Evolutionary conservation across 2,797 vertebrate genomes (phyloP), one percentile per base, ranked within the genome.

Genomic region (Geotrypetes seraphini): DNA sequence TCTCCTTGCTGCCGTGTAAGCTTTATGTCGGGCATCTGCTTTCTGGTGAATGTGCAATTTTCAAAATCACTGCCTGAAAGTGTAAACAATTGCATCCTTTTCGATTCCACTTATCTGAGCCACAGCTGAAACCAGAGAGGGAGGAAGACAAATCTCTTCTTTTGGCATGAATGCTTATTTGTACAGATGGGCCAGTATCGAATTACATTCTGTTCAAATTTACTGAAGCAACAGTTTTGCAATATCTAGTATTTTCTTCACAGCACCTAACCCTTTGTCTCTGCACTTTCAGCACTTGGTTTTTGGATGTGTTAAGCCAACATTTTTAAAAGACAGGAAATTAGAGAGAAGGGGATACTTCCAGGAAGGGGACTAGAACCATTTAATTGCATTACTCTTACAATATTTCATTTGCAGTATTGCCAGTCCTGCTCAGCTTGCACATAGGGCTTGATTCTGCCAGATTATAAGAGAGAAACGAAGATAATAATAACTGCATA

Each of bases 1-100:
- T n/a, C n/a, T n/a, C n/a, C n/a, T n/a, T n/a, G n/a, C n/a, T n/a
- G n/a, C n/a, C n/a, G n/a, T 17, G 33, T 7, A 32, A n/a, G 43
- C 18, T 35, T 1, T 39, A 41, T 57, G 25, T 29, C 14, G 48
- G 36, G 33, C 49, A 29, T 37, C 32, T 57, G 19, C 53, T 64
- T 67, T 45, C 42, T 52, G 43, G 19, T 28, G 55, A 59, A 50
- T 22, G 38, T 26, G 19, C 12, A 19, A 48, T 63, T 63, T 65
- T 52, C n/a, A 45, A 43, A 46, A 20, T 39, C 41, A 34, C 15
- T 42, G 29, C 19, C 24, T 34, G 24, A 31, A 44, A 61, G 53
- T 53, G 24, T 23, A 64, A 57, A 36, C 6, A 51, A 28, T 20
- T 6, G 22, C 32, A 50, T 50, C 23, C 36, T 56, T 53, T 61